Evolutionary conservation across 2,797 vertebrate genomes (phyloP).

Genomic region (Coluber constrictor): DNA sequence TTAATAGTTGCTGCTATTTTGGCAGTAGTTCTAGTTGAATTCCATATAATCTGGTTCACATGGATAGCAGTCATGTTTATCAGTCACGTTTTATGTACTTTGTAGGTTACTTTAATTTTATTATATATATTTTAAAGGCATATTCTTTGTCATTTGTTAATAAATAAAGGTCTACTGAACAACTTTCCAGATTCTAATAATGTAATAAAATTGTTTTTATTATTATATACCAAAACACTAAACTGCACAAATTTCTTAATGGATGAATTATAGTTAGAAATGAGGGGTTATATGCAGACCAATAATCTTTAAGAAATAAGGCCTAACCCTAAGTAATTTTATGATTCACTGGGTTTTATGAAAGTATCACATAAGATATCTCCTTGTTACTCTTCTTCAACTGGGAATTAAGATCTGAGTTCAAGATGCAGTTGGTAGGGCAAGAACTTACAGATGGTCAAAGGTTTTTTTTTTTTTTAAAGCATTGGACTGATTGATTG

Average conservation of each 20-base stretch:
- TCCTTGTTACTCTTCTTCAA: too few relatives aligned
- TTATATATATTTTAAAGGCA: not conserved
- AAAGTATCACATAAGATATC: too few relatives aligned
- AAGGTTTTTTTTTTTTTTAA: too few relatives aligned
- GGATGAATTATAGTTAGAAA: not conserved
- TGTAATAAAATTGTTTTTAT: not conserved
- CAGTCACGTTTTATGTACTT: not conserved
- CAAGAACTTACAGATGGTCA: too few relatives aligned
- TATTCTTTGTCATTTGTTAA: not conserved
- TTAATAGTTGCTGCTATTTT: not conserved
- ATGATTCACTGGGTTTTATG: too few relatives aligned
- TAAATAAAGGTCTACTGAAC: not conserved
- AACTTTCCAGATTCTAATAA: not conserved
- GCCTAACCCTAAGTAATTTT: too few relatives aligned
- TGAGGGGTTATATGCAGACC: not conserved
- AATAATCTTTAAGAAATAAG: not conserved
- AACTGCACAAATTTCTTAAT: not conserved
- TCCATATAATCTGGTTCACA: not conserved
- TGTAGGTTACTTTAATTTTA: not conserved
- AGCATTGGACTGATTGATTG: too few relatives aligned
- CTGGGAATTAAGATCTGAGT: too few relatives aligned
- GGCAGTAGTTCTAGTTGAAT: not conserved
- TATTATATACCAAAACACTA: not conserved
- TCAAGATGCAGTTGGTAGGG: too few relatives aligned
- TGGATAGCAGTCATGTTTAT: not conserved